Evolutionary conservation across 1,140 invertebrate genomes (phyloP).

Genomic region (Belonocnema kinseyi): DNA sequence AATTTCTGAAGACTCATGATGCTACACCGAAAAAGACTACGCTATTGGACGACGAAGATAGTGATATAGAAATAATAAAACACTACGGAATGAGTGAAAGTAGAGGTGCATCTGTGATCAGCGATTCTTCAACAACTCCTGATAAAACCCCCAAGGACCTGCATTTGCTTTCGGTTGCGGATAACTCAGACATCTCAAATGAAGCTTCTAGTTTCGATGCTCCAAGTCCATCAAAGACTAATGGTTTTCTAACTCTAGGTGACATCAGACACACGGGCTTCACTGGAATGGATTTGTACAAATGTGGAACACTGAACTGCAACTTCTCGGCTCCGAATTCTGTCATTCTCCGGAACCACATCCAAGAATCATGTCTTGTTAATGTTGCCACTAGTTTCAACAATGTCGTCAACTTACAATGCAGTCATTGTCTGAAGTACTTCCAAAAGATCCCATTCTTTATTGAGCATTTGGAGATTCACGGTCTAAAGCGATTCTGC

Average conservation of each 20-base stretch:
- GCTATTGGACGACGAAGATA: constrained; percentile 55
- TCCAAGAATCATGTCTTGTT: constrained; percentile 67
- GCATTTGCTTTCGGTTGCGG: neutral
- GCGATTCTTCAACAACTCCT: constrained; percentile 22
- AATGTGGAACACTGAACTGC: constrained; percentile 74
- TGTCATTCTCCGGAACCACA: constrained; percentile 71
- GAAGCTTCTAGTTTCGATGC: neutral
- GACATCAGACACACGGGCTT: constrained; percentile 70
- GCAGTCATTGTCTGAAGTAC: constrained; percentile 75
- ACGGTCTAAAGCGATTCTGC: constrained; percentile 74
- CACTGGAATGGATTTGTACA: constrained; percentile 72
- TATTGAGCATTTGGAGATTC: constrained; percentile 73
- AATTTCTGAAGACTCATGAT: constrained; percentile 48
- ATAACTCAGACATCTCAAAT: constrained; percentile 9
- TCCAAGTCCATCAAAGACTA: neutral
- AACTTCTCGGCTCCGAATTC: constrained; percentile 57
- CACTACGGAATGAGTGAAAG: constrained; percentile 42
- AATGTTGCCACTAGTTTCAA: constrained; percentile 40
- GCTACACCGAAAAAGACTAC: constrained; percentile 23
- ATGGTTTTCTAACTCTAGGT: constrained; percentile 57
- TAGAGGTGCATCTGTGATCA: constrained; percentile 13
- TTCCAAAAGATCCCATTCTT: constrained; percentile 68
- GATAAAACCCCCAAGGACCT: constrained; percentile 17
- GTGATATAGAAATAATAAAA: constrained; percentile 69
- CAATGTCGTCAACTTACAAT: constrained; percentile 61